Base-by-base conservation (phyloP, 2,888 invertebrate genomes). In the Gortyna flavago region DNA sequence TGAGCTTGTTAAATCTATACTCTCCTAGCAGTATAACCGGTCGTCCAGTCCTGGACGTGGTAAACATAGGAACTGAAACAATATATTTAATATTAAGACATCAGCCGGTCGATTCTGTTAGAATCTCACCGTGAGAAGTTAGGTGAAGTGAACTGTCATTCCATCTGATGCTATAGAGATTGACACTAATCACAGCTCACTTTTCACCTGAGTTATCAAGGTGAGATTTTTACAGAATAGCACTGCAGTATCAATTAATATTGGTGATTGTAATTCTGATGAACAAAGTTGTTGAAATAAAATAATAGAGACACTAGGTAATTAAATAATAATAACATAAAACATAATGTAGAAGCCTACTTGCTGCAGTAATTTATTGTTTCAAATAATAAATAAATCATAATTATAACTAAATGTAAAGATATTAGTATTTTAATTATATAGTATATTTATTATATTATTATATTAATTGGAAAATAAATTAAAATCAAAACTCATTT, bases 21-120 rank as follows among this genome's bases (percentile, higher is more conserved):
- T 71, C 75, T 2, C 93, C 93, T 5, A 92, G 54, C 32, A 90
- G 78, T 66, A 94, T 89, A 48, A 93, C 93, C 0, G 94, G 94
- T 6, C 88, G 90, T 0, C 92, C 93, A 16, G 48, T 32, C 18
- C 80, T 72, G 21, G 85, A 87, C 2, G 84, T 83, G 5, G 77
- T 68, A 57, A 82, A 85, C 16, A 77, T 3, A 8, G 67, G 51
- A 64, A 7, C 84, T 84, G 35, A 4, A 78, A 78, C 29, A 18
- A 69, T 0, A 35, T 35, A n/a, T 35, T 59, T 11, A n/a, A n/a
- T 35, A 35, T 35, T 57, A 69, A n/a, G 2, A 59, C 35, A n/a
- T n/a, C n/a, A n/a, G n/a, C n/a, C n/a, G n/a, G n/a, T n/a, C n/a
- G n/a, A n/a, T n/a, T n/a, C n/a, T n/a, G n/a, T n/a, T n/a, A n/a